Evolutionary conservation across 1,140 invertebrate genomes (phyloP).

Genomic region (Euglossa dilemma): DNA sequence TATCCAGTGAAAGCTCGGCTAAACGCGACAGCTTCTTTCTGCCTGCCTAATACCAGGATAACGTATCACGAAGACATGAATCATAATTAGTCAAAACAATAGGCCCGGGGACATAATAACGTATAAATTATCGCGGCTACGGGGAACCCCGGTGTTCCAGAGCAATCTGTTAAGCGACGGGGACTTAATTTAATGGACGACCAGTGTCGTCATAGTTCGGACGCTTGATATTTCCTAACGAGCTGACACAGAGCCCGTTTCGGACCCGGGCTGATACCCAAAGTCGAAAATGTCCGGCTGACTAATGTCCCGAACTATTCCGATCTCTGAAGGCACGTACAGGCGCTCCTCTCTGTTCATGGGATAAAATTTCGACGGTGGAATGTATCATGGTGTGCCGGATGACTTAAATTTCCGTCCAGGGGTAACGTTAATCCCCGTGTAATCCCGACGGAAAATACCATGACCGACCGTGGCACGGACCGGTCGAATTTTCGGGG

Average conservation of each 20-base stretch:
- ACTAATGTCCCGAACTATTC: not conserved
- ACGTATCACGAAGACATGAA: not conserved
- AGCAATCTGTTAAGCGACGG: slow-evolving; percentile 35
- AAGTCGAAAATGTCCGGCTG: not conserved
- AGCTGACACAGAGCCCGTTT: slow-evolving; percentile 32
- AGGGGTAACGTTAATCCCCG: not conserved
- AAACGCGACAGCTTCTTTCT: not conserved
- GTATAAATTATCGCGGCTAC: slow-evolving; percentile 19
- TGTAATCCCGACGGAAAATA: not conserved
- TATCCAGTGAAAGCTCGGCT: not conserved
- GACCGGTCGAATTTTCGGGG: not conserved
- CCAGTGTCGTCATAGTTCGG: slow-evolving; percentile 23
- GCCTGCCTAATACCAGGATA: too few species aligned
- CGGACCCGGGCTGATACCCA: not conserved
- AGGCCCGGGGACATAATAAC: slow-evolving; percentile 13
- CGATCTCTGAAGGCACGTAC: not conserved
- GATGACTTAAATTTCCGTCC: not conserved
- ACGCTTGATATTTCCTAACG: slow-evolving; percentile 48
- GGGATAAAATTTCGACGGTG: not conserved
- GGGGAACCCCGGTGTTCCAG: slow-evolving; percentile 8
- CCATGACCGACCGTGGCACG: too few species aligned
- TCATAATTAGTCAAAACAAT: slow-evolving; percentile 38
- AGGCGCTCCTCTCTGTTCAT: too few species aligned
- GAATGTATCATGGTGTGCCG: too few species aligned
- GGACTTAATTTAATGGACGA: slow-evolving; percentile 45